phyloP scores from a whole-genome alignment of 2,797 vertebrate species.

The Phrynocephalus vlangalii region DNA sequence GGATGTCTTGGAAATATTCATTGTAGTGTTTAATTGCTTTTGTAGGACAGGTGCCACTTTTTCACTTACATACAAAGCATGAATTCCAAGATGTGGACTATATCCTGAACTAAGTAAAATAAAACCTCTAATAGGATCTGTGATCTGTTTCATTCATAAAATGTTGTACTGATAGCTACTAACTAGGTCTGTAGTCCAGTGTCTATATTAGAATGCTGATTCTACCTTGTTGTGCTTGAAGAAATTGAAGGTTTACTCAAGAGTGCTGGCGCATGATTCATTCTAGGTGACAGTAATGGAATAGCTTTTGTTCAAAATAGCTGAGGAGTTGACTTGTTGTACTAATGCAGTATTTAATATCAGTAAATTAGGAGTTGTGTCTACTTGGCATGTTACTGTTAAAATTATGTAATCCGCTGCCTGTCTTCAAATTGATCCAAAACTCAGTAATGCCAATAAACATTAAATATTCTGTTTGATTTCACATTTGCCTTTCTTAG shows the following conservation, averaged over 20 bases:
- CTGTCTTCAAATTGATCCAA: background rate
- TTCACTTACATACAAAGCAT: background rate
- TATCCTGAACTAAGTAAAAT: background rate
- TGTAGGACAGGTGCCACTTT: background rate
- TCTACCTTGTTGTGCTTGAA: accelerated
- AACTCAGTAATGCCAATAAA: background rate
- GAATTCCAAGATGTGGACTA: background rate
- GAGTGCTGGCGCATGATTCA: background rate
- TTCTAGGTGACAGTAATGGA: background rate
- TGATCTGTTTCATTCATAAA: background rate
- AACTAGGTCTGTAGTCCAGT: no score
- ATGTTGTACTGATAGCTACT: no score
- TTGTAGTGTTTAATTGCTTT: background rate
- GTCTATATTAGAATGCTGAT: background rate
- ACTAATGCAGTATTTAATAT: background rate
- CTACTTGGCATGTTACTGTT: no score
- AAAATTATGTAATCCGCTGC: background rate
- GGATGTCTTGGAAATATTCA: background rate
- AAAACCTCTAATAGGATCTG: background rate
- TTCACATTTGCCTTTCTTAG: background rate
- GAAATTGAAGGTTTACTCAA: background rate
- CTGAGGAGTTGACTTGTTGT: background rate
- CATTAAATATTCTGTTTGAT: no score
- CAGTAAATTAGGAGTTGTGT: background rate
- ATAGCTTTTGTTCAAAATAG: background rate